Base-by-base conservation (phyloP, 2,797 vertebrate species). In the Peromyscus nudipes region DNA sequence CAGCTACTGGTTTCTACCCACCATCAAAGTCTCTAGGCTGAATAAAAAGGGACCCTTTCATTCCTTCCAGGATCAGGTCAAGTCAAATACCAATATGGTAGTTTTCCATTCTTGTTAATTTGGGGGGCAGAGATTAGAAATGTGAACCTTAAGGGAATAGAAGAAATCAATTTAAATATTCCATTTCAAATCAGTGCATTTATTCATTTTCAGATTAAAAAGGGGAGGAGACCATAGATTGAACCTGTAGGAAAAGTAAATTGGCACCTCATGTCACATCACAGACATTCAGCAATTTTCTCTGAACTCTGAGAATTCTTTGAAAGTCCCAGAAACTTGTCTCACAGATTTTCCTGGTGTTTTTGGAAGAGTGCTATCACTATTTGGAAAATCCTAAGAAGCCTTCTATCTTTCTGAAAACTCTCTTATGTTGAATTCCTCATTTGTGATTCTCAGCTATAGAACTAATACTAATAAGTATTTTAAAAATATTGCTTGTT, bases 291-390 rank as follows among this genome's bases (percentile, higher is more conserved):
- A 96, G 91, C 81, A 98, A 98, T 98, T 95, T 97, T 97, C 94
- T n/a, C 3, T 97, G 96, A 98, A 98, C 96, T 97, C 16, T 97
- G 96, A 67, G 76, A 96, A 94, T 98, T 98, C 95, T 98, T 96
- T 71, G 81, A 98, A 98, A 98, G 94, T 96, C 81, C 93, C 96
- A 98, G 76, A 96, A 96, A 91, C 95, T 96, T 98, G 93, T 95
- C 96, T 97, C 43, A 92, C 80, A 95, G 97, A 87, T 93, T 98
- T 96, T 98, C 95, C 73, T 91, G 0, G 0, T 94, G 73, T 98
- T 98, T 98, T 96, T 96, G 91, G 94, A 97, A 97, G n/a, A 97
- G 84, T 83, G 52, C 89, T 98, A 96, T 90, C 95, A 94, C 82
- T 79, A 89, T 77, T 93, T 97, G 95, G 91, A 97, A 98, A 96